A percentile compares a stretch with the other conserved stretches of the same genome.
Evolutionary conservation across 1,140 invertebrate genomes (phyloP).

Genomic region (Drosophila takahashii): DNA sequence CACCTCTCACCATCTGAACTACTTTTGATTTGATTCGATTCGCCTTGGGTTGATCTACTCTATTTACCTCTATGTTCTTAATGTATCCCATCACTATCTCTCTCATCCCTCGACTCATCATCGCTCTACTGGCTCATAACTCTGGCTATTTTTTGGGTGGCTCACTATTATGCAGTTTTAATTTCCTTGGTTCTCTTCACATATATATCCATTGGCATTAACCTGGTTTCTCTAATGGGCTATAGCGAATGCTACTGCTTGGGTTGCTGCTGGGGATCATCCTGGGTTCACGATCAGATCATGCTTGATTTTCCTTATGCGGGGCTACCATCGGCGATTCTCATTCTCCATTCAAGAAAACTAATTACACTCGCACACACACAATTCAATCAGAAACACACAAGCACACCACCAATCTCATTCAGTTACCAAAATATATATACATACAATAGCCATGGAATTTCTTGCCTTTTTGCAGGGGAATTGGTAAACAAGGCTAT

Average conservation of each 20-base stretch:
- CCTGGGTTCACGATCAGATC: slow-evolving; percentile 21
- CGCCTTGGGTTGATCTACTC: slow-evolving; percentile 36
- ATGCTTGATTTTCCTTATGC: slow-evolving; percentile 40
- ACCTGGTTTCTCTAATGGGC: slow-evolving; percentile 28
- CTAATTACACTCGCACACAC: slow-evolving; percentile 25
- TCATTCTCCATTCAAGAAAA: slow-evolving; percentile 30
- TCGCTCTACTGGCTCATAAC: slow-evolving; percentile 26
- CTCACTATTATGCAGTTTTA: slow-evolving; percentile 29
- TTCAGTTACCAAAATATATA: slow-evolving; percentile 76
- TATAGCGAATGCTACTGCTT: background rate
- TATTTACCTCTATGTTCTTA: slow-evolving; percentile 56
- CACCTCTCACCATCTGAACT: slow-evolving; percentile 25
- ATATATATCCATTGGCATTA: slow-evolving; percentile 21
- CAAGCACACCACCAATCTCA: slow-evolving; percentile 42
- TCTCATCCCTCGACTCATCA: slow-evolving; percentile 5
- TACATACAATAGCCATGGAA: slow-evolving; percentile 84
- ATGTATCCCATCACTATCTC: slow-evolving; percentile 39
- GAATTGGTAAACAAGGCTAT: slow-evolving; percentile 99
- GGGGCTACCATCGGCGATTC: slow-evolving; percentile 44
- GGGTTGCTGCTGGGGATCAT: slow-evolving; percentile 21
- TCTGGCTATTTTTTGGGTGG: slow-evolving; percentile 24
- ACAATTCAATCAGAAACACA: background rate
- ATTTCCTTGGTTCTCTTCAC: slow-evolving; percentile 25
- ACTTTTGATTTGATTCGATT: slow-evolving; percentile 45
- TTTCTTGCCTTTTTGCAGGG: slow-evolving; percentile 93